phyloP scores from a whole-genome alignment of 2,888 invertebrate species.

The Nasonia oneida region DNA sequence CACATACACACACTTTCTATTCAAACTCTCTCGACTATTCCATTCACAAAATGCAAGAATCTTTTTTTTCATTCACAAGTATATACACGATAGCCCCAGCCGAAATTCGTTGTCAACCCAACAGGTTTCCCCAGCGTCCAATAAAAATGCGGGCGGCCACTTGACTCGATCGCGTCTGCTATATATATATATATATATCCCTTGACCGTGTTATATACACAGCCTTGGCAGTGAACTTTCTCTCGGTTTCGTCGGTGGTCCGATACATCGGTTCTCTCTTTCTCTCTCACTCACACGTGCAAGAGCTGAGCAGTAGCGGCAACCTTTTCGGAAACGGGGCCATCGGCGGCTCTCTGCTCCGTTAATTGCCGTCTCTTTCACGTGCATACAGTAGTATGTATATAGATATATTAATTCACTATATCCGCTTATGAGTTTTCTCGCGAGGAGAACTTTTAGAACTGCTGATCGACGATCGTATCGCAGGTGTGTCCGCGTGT shows the following conservation, averaged over 20 bases:
- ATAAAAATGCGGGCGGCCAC: constrained; percentile 31
- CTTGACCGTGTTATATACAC: constrained; percentile 55
- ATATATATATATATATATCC: constrained; percentile 13
- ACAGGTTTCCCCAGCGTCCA: constrained; percentile 7
- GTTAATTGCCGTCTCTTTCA: constrained; percentile 42
- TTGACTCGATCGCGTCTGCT: constrained; percentile 6
- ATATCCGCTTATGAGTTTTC: neutral
- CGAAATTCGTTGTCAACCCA: neutral
- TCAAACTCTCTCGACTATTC: no score
- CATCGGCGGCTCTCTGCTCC: constrained; percentile 24
- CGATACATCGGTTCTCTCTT: neutral
- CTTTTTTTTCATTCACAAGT: neutral
- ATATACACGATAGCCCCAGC: neutral
- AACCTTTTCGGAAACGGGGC: constrained; percentile 45
- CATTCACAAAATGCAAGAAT: no score
- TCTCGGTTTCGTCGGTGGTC: constrained; percentile 39
- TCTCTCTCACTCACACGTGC: constrained; percentile 22
- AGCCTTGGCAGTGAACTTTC: constrained; percentile 63
- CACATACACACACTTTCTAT: no score
- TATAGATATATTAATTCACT: neutral
- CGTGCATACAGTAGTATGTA: neutral
- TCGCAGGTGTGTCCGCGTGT: neutral
- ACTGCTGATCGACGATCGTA: neutral
- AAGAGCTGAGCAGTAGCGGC: neutral
- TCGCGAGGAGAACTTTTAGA: neutral